A percentile compares a stretch with the other conserved stretches of the same genome.
Conservation (phyloP, 64 coral and sea anemone genomes). For the Orbicella faveolata region DNA sequence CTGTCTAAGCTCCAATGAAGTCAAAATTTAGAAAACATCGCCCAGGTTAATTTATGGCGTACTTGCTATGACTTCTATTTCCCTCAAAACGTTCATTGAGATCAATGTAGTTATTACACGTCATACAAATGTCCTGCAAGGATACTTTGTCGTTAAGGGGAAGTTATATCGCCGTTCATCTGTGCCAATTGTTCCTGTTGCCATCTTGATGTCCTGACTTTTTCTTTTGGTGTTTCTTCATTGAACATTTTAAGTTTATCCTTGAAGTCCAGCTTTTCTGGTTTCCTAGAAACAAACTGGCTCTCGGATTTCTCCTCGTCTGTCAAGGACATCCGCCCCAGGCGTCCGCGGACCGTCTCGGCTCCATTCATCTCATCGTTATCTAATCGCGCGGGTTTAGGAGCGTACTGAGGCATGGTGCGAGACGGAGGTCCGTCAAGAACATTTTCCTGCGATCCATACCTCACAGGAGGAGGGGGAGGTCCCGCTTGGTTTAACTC, state of each 20-base stretch:
- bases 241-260: conserved; percentile 94
- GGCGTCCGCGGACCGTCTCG: conserved; percentile 47
- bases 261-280: conserved; percentile 72
- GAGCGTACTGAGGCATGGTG: conserved; percentile 38
- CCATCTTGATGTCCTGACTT: conserved; percentile 66
- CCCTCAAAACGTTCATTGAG: background rate
- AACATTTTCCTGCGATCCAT: conserved; percentile 57
- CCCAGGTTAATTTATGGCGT: too few species aligned
- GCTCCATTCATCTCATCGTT: conserved; percentile 30
- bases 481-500: conserved; percentile 46
- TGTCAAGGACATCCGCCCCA: conserved; percentile 71
- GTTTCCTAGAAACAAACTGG: conserved; percentile 77
- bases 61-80: background rate
- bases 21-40: too few species aligned
- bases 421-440: conserved; percentile 11
- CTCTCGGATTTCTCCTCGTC: conserved; percentile 73
- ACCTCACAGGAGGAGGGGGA: background rate
- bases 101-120: background rate
- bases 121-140: background rate
- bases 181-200: conserved; percentile 63
- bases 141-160: background rate
- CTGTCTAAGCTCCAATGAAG: too few species aligned
- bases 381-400: conserved; percentile 51
- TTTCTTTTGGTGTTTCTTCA: conserved; percentile 71
- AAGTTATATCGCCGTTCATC: conserved; percentile 54